Evolutionary conservation across 92 coral and sea anemone species (phyloP).

Genomic region (Siderastrea radians): DNA sequence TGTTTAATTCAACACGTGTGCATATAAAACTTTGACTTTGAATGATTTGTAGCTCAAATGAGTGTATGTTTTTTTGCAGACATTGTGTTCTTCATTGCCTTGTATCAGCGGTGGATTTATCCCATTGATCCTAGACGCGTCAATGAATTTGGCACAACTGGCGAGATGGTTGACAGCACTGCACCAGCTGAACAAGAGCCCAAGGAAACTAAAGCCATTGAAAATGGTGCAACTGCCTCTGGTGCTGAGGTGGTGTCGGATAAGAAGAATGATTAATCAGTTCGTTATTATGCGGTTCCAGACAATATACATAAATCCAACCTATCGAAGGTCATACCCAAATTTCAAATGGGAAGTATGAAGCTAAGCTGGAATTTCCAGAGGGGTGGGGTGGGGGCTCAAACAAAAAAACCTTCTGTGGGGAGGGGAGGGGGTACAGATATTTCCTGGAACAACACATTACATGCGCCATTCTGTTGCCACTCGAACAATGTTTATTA

Average conservation of each 20-base stretch:
- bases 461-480: too few species aligned
- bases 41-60: neutral
- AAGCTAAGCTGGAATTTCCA: too few species aligned
- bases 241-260: slow-evolving; percentile 47
- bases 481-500: too few species aligned
- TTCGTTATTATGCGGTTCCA: neutral
- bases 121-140: slow-evolving; percentile 94
- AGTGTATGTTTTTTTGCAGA: slow-evolving; percentile 59
- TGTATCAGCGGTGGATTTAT: slow-evolving; percentile 99
- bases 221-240: slow-evolving; percentile 18
- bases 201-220: slow-evolving; percentile 12
- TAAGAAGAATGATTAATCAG: slow-evolving; percentile 72
- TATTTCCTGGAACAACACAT: too few species aligned
- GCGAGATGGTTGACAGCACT: slow-evolving; percentile 67
- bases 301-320: too few species aligned
- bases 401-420: too few species aligned
- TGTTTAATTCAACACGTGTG: too few species aligned
- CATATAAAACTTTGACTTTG: neutral
- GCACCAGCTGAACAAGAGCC: slow-evolving; percentile 16
- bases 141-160: slow-evolving; percentile 96
- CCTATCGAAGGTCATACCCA: too few species aligned
- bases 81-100: slow-evolving; percentile 93
- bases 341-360: too few species aligned
- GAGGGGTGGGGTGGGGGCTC: too few species aligned
- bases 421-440: too few species aligned